Percentiles rank a stretch among this genome's conserved stretches.
Conservation (phyloP, 2,888 invertebrate species). For the Sarcophaga subvicina region DNA sequence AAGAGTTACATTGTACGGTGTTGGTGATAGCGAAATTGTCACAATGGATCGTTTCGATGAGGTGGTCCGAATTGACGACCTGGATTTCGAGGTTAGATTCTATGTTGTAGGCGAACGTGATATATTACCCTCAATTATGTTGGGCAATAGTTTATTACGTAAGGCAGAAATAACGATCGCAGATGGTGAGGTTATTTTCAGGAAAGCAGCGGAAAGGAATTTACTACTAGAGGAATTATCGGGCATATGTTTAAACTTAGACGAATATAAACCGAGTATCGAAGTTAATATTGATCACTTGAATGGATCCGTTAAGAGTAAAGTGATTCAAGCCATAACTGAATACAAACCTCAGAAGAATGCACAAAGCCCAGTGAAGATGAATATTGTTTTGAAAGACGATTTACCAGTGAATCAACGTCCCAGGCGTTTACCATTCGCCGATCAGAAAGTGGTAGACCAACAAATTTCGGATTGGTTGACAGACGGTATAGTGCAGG, state of each 20-base stretch:
- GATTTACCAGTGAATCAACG: constrained; percentile 58
- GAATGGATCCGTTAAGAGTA: no score
- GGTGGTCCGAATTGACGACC: no score
- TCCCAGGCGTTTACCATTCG: constrained; percentile 70
- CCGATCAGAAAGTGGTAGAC: constrained; percentile 65
- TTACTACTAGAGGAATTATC: background rate
- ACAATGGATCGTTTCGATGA: no score
- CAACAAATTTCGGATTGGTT: constrained; percentile 42
- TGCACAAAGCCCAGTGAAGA: background rate
- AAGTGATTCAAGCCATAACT: background rate
- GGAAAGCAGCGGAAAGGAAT: background rate
- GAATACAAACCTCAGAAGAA: background rate
- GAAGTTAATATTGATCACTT: constrained; percentile 42
- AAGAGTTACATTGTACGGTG: background rate
- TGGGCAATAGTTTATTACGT: constrained; percentile 17
- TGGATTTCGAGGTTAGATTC: background rate
- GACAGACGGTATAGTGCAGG: constrained; percentile 14
- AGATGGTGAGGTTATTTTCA: constrained; percentile 9
- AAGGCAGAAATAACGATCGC: background rate
- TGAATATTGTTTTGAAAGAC: constrained; percentile 38
- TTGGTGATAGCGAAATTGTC: background rate
- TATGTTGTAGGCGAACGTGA: constrained; percentile 3
- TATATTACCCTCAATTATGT: constrained; percentile 5
- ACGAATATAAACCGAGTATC: background rate
- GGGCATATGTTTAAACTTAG: background rate